Base-by-base conservation (phyloP, 2,888 invertebrate species). In the Barypeithes pellucidus region DNA sequence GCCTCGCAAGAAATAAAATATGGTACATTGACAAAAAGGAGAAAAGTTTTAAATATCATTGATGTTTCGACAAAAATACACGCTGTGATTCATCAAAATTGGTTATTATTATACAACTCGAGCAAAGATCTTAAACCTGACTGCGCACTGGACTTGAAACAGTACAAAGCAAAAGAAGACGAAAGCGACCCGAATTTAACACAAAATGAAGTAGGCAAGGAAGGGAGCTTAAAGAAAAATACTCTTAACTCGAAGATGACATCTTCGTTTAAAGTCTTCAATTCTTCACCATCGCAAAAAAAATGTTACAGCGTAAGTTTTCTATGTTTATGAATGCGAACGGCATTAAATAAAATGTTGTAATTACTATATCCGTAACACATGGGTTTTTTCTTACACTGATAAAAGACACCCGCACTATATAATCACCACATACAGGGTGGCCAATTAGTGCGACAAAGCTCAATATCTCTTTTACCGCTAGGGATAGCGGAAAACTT, bases 91-190 rank as follows among this genome's bases (percentile, higher is more conserved):
- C 80, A 80, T 20, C 71, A 79, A 12, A 70, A 79, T 36, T 82
- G 81, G 80, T 69, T 83, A 20, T 68, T 82, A 5, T 66, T 83
- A 18, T 83, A 83, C 66, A 71, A 67, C 7, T 76, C 73, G 5
- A 78, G 79, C 33, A 82, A 77, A 74, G 80, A 81, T 57, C 18
- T 73, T 7, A 82, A 81, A 77, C 83, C 82, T 12, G 68, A 78
- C 22, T 77, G 76, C 50, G 75, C 77, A 3, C 75, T 80, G 33
- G 72, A 81, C 75, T 72, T 83, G 43, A 78, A 77, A 69, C 39
- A 74, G 29, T 79, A 79, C 41, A 75, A 77, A 71, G 81, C 81
- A 0, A 76, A 78, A 60, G 75, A 78, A 60, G 76, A 74, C 5
- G 72, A 67, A 52, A 16, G 12, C 20, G 72, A 74, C 60, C 63